Evolutionary conservation across 1,140 invertebrate species (phyloP), one percentile per base, ranked within the genome.

Genomic region (Rhagoletis pomonella): DNA sequence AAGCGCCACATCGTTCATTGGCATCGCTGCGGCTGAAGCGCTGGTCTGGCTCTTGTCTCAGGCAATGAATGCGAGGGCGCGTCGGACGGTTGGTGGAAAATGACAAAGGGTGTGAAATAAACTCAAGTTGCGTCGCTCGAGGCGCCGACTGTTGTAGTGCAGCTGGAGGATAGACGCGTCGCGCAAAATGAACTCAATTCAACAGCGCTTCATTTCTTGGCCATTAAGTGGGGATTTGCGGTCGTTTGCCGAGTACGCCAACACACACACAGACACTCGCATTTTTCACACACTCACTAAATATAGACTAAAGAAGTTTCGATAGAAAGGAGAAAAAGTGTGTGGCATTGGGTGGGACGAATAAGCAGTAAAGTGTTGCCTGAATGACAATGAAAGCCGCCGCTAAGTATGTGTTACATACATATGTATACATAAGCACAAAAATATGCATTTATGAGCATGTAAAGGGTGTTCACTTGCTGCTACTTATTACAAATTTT

Each of bases 221-320:
- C 47, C 47, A 81, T 81, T 81, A 81, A 81, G 73, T 81, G 73
- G 73, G 73, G 73, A 81, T 81, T 81, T 81, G 73, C 47, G 73
- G 73, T 77, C 73, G 73, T 77, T 77, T 77, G 44, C 47, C 44
- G 14, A 14, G 17, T 50, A 77, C 7, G 55, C 44, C 73, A 77
- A 39, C 47, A 4, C 47, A 69, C 42, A 73, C 6, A 17, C 64
- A 39, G 29, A 19, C 4, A 67, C 29, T 7, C 2, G n/a, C 47
- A 81, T 81, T 55, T 81, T 81, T 81, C 44, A 4, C 67, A 69
- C 73, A 81, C 47, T 67, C 29, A 67, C 9, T 17, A 67, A 67
- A 29, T 29, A 29, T 29, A 67, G n/a, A 19, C 64, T 62, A 10
- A 10, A 55, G 50, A 0, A 55, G 17, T 62, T 62, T 1, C 9